These are phyloP conservation scores for Drosophila nasuta DNA, from an alignment of 1,140 invertebrate species.

Conservation along the genomic window DNA sequence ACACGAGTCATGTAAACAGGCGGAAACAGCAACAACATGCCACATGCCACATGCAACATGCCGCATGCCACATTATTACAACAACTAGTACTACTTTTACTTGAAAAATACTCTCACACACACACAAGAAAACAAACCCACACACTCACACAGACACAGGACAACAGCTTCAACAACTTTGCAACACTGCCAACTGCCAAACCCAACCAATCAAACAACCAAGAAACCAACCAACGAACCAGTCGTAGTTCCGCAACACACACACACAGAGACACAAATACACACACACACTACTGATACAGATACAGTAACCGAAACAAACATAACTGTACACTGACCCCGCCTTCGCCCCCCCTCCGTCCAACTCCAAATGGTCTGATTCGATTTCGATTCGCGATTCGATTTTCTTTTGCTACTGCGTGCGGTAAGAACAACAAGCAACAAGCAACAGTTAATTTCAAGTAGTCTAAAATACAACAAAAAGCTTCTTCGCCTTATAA, in stretches of 20 bases:
- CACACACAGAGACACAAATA: constrained; percentile 49
- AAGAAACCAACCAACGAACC: constrained; percentile 18
- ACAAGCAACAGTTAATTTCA: constrained; percentile 29
- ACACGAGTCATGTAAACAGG: constrained; percentile 79
- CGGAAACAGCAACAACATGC: constrained; percentile 19
- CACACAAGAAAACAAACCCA: not conserved
- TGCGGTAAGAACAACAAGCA: constrained; percentile 44
- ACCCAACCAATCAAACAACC: not conserved
- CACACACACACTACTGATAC: constrained; percentile 45
- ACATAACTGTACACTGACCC: constrained; percentile 9
- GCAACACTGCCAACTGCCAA: constrained; percentile 47
- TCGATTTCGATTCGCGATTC: constrained; percentile 22
- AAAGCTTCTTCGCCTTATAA: constrained; percentile 26
- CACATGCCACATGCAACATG: constrained; percentile 24
- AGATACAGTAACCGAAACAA: constrained; percentile 6
- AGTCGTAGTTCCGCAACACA: constrained; percentile 12
- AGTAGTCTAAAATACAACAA: constrained; percentile 38
- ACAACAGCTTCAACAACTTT: constrained; percentile 39
- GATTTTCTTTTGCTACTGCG: constrained; percentile 42
- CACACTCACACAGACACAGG: constrained; percentile 12
- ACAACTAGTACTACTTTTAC: constrained; percentile 56
- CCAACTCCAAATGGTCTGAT: constrained; percentile 1
- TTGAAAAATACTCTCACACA: constrained; percentile 13
- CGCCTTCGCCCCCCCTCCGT: not conserved
- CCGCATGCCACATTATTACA: constrained; percentile 19